Base-by-base conservation (phyloP, 1,140 invertebrate genomes). In the honey bee (Apis mellifera) region DNA sequence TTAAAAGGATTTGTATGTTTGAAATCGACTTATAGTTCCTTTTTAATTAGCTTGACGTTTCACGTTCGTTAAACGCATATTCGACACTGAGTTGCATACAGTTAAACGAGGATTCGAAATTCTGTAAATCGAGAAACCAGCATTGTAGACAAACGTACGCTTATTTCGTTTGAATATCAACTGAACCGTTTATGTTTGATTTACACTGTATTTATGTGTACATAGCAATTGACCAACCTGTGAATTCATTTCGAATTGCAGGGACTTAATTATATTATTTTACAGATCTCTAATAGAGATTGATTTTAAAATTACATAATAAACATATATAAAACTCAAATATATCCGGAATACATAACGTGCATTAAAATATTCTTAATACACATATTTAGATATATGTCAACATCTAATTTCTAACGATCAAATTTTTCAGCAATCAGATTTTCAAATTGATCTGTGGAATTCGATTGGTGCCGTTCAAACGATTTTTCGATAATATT, bases 141-240 rank as follows among this genome's bases (percentile, higher is more conserved):
- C n/a, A 7, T 9, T 32, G 12, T 9, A 12, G 42, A 13, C 26
- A n/a, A 23, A 23, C 19, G 17, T 64, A 23, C 8, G 23, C 5
- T 78, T 59, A 15, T n/a, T 55, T 74, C 69, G 26, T 85, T 86
- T 71, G 26, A 74, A 65, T 85, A 60, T 85, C 69, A 78, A 86
- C 54, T 59, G 57, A 48, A 48, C 11, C 21, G 48, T 77, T 57
- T 55, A 54, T 32, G 62, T 72, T 81, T 70, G 9, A 48, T 82
- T 65, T 76, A 48, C 19, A 17, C n/a, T 32, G 48, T 19, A 85
- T 32, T 32, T 32, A 32, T 3, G 26, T 83, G 70, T 82, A 55
- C 62, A 68, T 13, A 59, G 15, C 74, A 77, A 77, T 86, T 50
- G 59, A 15, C 21, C 50, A 15, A 9, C 17, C 13, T 8, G 21